Evolutionary conservation across 1,140 invertebrate genomes (phyloP), one percentile per base, ranked within the genome.

Genomic region (Argopecten irradians): DNA sequence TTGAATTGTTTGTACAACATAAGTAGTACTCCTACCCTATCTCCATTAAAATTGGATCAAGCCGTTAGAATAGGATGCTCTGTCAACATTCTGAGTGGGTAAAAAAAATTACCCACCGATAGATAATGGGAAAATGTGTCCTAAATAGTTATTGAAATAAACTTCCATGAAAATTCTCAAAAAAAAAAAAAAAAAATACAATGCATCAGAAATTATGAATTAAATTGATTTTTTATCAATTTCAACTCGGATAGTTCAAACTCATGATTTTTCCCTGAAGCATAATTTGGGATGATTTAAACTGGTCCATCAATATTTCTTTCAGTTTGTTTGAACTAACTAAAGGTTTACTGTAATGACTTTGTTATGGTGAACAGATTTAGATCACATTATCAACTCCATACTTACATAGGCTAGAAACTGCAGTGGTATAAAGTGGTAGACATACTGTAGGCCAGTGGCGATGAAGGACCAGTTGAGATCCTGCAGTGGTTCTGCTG

Each of bases 371-470:
- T 34, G 34, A 35, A 11, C 34, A 36, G 16, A 83, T n/a, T 34
- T 28, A n/a, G n/a, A n/a, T n/a, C n/a, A n/a, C n/a, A n/a, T n/a
- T n/a, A n/a, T n/a, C n/a, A n/a, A n/a, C n/a, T n/a, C n/a, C n/a
- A 83, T 87, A 97, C 97, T 97, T 96, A 98, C 98, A 95, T 98
- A 97, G 89, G 97, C 98, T 92, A 98, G 96, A 86, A 96, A 95
- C 95, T 98, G 98, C 71, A 99, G 96, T 89, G 98, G 94, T 88
- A 97, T 95, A 94, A 98, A 99, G 94, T 99, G 98, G 96, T 99
- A 99, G 46, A 98, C 95, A 84, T 98, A 96, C 94, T 98, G 97
- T 34, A 98, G 96, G 84, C 97, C 97, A 92, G 97, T 97, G 84
- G 97, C 97, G 90, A 98, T 96, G 88, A 97, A 96, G 87, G 97